phyloP scores from a whole-genome alignment of 2,888 invertebrate species.

The Tinea trinotella region DNA sequence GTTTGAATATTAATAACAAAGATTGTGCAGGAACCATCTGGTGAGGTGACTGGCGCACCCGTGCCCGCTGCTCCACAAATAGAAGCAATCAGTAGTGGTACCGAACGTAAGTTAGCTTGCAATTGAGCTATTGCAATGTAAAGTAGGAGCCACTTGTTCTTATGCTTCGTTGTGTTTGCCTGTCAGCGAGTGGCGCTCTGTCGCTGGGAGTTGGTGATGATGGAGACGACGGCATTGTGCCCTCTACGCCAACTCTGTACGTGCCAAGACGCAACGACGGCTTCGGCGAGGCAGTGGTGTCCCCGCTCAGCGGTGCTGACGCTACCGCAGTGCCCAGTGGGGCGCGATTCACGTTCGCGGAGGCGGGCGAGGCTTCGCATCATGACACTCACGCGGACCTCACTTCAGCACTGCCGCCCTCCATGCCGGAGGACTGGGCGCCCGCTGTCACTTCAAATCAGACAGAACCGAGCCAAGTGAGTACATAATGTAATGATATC shows the following conservation, averaged over 20 bases:
- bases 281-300: constrained; percentile 93
- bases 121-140: too few species aligned
- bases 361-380: constrained; percentile 75
- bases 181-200: constrained; percentile 53
- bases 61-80: constrained; percentile 56
- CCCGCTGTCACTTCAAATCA: constrained; percentile 45
- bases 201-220: constrained; percentile 50
- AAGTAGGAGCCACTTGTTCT: too few species aligned
- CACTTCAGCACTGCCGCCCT: constrained; percentile 35
- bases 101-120: constrained; percentile 61
- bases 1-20: too few species aligned
- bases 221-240: constrained; percentile 81
- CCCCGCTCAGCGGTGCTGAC: constrained; percentile 78
- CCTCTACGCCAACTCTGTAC: constrained; percentile 90
- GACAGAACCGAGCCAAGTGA: constrained; percentile 40
- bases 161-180: too few species aligned
- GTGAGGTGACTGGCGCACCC: background rate
- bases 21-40: background rate
- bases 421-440: background rate
- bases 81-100: constrained; percentile 84
- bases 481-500: too few species aligned
- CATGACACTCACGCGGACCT: constrained; percentile 84
- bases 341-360: constrained; percentile 67
- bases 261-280: constrained; percentile 87
- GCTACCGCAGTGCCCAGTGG: constrained; percentile 80